Percentiles rank a stretch among this genome's conserved stretches.
These are phyloP conservation scores for Philotrypesis tridentata DNA, from an alignment of 1,140 invertebrate species.

Conservation along the genomic window DNA sequence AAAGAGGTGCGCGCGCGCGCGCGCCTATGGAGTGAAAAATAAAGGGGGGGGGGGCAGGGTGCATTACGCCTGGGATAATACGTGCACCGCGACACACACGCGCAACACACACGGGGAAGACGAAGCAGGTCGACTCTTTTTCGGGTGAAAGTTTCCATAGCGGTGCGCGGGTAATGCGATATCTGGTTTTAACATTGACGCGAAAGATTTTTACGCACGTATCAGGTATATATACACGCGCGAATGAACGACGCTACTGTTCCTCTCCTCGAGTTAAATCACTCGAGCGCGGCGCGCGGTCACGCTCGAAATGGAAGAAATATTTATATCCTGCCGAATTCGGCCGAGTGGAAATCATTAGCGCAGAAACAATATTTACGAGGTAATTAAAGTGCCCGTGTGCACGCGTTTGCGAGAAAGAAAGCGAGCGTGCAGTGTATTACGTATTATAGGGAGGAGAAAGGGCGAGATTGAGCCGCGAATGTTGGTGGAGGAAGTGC, in stretches of 20 bases:
- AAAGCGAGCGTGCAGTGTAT: not conserved
- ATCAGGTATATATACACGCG: too few species aligned
- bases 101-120: too few species aligned
- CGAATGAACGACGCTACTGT: too few species aligned
- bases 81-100: too few species aligned
- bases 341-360: not conserved
- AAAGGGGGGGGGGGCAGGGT: not conserved
- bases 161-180: not conserved
- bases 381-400: not conserved
- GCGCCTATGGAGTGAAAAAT: constrained; percentile 11
- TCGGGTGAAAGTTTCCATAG: not conserved
- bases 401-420: not conserved
- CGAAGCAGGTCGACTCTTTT: not conserved
- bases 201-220: not conserved
- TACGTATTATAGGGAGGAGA: not conserved
- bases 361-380: not conserved
- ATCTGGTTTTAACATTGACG: not conserved
- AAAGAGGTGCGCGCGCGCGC: too few species aligned
- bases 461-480: not conserved
- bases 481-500: not conserved
- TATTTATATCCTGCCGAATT: not conserved
- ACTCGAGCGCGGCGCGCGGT: too few species aligned
- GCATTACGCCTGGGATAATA: not conserved
- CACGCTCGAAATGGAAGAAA: not conserved
- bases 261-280: too few species aligned